Base-by-base conservation (phyloP, 2,113 vertebrate genomes). In the Semnornis frantzii region DNA sequence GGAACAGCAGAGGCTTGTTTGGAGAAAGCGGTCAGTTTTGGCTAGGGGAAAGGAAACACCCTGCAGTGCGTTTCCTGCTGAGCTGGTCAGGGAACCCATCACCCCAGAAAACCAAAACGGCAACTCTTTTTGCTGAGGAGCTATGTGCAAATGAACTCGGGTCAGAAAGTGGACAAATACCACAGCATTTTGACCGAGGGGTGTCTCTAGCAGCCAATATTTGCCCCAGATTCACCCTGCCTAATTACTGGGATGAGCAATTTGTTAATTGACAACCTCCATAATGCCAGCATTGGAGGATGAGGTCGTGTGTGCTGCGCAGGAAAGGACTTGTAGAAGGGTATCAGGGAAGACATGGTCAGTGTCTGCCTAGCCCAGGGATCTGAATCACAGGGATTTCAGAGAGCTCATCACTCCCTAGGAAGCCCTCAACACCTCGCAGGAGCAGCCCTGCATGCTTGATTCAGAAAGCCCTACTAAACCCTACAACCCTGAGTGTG, bases 281-380 rank as follows among this genome's bases (percentile, higher is more conserved):
- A 17, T 8, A n/a, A 52, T 28, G 88, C 28, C 3, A 8, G 27
- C 11, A 1, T 33, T 39, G 54, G 73, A 57, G n/a, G 52, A 63
- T 0, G 0, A 31, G 23, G 12, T 1, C 59, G 44, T 3, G 3
- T 1, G 0, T 2, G 30, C 59, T 80, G 64, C 3, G 1, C 50
- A 54, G 37, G 12, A 25, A 7, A 73, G n/a, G 27, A 80, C 55
- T 89, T 57, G 15, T 34, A 59, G 31, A 52, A 54, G 65, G 23
- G 27, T 60, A 54, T 18, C 0, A 0, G 15, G 18, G 42, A 14
- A 46, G 55, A 73, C 15, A 18, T 42, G 54, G 8, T 52, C 68
- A 7, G 31, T 24, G 27, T 21, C 72, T 80, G 74, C 63, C 50
- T 52, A 25, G 75, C 60, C 62, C 23, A 3, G 37, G 21, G 66